phyloP scores from a whole-genome alignment of 2,113 vertebrate species.

The Indri indri region DNA sequence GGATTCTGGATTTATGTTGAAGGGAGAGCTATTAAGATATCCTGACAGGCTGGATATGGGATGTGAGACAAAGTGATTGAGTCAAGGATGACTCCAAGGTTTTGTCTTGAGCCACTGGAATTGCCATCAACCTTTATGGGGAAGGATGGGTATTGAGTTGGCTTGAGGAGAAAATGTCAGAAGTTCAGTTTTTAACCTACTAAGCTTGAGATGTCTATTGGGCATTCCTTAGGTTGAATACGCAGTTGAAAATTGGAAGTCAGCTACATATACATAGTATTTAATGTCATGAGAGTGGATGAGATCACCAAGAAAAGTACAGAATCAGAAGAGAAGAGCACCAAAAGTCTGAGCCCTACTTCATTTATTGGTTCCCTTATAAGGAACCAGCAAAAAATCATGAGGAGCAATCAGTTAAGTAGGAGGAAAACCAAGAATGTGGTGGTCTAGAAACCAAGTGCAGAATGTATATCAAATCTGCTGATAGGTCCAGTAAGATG shows the following conservation, averaged over 20 bases:
- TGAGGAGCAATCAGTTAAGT: too few species aligned
- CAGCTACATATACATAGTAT: background rate
- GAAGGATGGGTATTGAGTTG: background rate
- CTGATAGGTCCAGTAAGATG: background rate
- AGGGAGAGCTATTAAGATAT: background rate
- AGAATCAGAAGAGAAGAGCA: background rate
- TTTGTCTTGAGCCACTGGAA: background rate
- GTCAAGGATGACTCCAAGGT: background rate
- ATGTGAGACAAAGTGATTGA: background rate
- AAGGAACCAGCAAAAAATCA: background rate
- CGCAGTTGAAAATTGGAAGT: background rate
- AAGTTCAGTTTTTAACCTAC: background rate
- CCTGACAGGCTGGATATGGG: background rate
- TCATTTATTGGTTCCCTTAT: background rate
- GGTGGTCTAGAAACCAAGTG: background rate
- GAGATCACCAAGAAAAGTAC: background rate
- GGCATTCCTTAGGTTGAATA: background rate
- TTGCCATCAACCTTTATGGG: background rate
- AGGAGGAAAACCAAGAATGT: background rate
- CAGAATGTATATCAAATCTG: background rate
- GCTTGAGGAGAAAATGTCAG: background rate
- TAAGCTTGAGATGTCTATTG: background rate
- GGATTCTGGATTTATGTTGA: background rate
- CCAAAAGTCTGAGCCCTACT: background rate
- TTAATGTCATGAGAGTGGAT: background rate